These are phyloP conservation scores for Drosophila meridionalis DNA, from an alignment of 2,888 invertebrate species.

Conservation along the genomic window DNA sequence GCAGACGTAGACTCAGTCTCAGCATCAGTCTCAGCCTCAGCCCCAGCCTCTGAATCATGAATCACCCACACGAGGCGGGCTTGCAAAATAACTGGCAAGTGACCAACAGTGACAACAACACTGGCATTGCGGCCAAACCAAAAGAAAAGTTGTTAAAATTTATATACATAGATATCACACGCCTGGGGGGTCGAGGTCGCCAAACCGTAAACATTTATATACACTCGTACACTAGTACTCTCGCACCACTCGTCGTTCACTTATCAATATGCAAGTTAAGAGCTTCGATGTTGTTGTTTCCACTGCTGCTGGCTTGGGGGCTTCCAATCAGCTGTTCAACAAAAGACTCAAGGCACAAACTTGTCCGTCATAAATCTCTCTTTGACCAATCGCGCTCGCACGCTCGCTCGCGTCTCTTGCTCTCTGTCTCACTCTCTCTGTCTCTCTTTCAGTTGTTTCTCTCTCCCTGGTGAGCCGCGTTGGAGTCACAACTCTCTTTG, in stretches of 20 bases:
- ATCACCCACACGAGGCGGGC: conserved; percentile 55
- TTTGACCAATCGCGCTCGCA: conserved; percentile 45
- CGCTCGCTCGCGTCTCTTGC: conserved; percentile 27
- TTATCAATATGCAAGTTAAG: conserved; percentile 67
- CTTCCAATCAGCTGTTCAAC: conserved; percentile 74
- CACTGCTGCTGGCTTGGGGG: conserved; percentile 29
- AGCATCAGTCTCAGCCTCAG: conserved; percentile 8
- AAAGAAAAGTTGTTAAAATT: conserved; percentile 67
- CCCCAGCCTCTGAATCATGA: conserved; percentile 34
- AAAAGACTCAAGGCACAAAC: conserved; percentile 76
- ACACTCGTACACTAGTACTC: conserved; percentile 22
- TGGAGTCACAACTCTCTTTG: conserved; percentile 43
- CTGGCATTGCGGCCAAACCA: conserved; percentile 41
- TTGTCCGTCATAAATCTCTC: conserved; percentile 76
- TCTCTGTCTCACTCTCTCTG: conserved; percentile 48
- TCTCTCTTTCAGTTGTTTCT: conserved; percentile 22
- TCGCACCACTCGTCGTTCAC: conserved; percentile 42
- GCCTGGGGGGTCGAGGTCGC: conserved; percentile 78
- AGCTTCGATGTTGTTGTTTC: conserved; percentile 32
- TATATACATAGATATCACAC: conserved; percentile 63
- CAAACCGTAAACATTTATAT: conserved; percentile 72
- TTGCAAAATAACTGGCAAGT: conserved; percentile 56
- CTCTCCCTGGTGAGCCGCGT: conserved; percentile 29
- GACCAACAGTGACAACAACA: conserved; percentile 48
- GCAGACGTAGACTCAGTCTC: conserved; percentile 22